Conservation (phyloP, 1,140 invertebrate species). For the Microplitis mediator region DNA sequence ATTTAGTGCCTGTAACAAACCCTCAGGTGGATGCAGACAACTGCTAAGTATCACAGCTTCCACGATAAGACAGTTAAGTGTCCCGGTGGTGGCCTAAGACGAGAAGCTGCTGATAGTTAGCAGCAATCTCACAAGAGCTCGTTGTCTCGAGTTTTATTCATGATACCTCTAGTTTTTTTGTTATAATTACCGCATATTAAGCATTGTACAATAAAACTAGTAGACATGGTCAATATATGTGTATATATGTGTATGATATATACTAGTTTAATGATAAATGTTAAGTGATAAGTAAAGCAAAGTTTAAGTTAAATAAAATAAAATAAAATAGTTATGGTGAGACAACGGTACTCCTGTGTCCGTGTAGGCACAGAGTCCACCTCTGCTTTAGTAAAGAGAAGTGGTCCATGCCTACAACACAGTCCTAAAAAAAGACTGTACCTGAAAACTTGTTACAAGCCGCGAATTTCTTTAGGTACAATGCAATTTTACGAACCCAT, state of each 20-base stretch:
- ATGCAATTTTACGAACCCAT: background rate
- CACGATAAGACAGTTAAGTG: slow-evolving; percentile 3
- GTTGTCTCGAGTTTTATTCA: slow-evolving; percentile 17
- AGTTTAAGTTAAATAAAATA: background rate
- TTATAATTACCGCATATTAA: slow-evolving; percentile 27
- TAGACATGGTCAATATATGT: background rate
- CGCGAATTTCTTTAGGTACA: slow-evolving; percentile 33
- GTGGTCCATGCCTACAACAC: slow-evolving; percentile 66
- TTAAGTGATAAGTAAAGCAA: no score
- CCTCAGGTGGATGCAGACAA: slow-evolving; percentile 68
- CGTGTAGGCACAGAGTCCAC: slow-evolving; percentile 67
- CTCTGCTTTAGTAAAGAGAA: slow-evolving; percentile 55
- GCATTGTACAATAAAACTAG: background rate
- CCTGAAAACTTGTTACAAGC: slow-evolving; percentile 71
- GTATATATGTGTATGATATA: background rate
- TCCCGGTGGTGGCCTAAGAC: slow-evolving; percentile 15
- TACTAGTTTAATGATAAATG: slow-evolving; percentile 19
- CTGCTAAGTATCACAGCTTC: slow-evolving; percentile 57
- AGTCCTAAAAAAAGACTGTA: slow-evolving; percentile 59
- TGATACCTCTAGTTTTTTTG: slow-evolving; percentile 34
- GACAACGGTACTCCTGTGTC: slow-evolving; percentile 55
- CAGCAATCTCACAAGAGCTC: slow-evolving; percentile 55
- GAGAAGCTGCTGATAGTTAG: slow-evolving; percentile 55
- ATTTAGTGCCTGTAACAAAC: slow-evolving; percentile 71
- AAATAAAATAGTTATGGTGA: slow-evolving; percentile 8